These are phyloP conservation scores for Geotrypetes seraphini DNA, from an alignment of 2,797 vertebrate genomes.

Conservation along the genomic window DNA sequence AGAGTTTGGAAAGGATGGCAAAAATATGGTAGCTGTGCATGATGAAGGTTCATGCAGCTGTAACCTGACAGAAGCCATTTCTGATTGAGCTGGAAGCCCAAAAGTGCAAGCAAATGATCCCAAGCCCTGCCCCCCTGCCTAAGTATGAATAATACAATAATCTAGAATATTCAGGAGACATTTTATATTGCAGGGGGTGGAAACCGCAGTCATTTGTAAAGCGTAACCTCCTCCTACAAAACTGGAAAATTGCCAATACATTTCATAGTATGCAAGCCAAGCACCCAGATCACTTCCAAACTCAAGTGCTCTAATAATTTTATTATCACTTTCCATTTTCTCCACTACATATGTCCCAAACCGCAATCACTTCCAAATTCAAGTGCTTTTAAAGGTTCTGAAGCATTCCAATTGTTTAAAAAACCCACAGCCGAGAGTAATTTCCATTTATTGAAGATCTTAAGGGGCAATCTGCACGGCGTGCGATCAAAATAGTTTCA, in stretches of 20 bases:
- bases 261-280: constrained; percentile 35
- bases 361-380: constrained; percentile 18
- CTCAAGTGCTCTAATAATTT: constrained; percentile 38
- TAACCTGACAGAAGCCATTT: too few species aligned
- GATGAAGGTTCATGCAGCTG: too few species aligned
- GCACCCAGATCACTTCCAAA: constrained; percentile 34
- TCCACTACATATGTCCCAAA: constrained; percentile 29
- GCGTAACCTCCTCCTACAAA: constrained; percentile 37
- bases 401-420: constrained; percentile 16
- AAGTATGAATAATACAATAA: too few species aligned
- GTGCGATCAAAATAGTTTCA: too few species aligned
- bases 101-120: too few species aligned
- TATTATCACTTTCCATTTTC: constrained; percentile 34
- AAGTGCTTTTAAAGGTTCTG: constrained; percentile 28
- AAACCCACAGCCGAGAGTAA: neutral
- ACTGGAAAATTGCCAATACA: constrained; percentile 38
- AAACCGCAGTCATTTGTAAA: constrained; percentile 39
- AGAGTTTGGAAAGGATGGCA: too few species aligned
- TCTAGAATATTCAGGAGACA: too few species aligned
- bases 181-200: too few species aligned
- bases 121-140: too few species aligned
- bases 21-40: too few species aligned
- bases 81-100: too few species aligned
- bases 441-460: neutral
- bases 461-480: neutral